Evolutionary conservation across 1,140 invertebrate genomes (phyloP).

Genomic region (Trinorchestia longiramus): DNA sequence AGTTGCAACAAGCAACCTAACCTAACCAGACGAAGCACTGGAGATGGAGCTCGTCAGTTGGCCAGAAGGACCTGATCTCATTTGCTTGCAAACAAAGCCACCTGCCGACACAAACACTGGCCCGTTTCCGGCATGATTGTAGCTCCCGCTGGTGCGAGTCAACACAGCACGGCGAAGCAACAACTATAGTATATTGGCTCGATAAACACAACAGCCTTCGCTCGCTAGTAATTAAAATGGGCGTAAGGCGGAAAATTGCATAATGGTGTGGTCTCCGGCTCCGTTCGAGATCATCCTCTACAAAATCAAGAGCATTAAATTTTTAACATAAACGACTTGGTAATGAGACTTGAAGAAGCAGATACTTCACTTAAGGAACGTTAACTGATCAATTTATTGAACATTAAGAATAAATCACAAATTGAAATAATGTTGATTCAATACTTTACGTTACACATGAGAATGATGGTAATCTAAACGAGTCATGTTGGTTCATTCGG

Average conservation of each 20-base stretch:
- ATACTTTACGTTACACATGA: neutral
- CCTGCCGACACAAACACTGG: conserved; percentile 49
- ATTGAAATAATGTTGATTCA: neutral
- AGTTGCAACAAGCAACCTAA: neutral
- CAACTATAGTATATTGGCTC: neutral
- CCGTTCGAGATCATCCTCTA: neutral
- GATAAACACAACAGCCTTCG: conserved; percentile 29
- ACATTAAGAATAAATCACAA: neutral
- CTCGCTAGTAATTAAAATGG: conserved; percentile 16
- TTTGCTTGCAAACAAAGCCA: conserved; percentile 52
- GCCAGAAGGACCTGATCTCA: conserved; percentile 33
- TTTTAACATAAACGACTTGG: neutral
- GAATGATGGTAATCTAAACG: neutral
- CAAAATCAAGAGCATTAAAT: neutral
- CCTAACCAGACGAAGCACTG: neutral
- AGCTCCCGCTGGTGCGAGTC: neutral
- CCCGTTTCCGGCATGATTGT: conserved; percentile 27
- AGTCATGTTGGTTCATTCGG: neutral
- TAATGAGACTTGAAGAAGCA: neutral
- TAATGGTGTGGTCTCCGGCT: neutral
- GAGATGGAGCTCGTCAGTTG: neutral
- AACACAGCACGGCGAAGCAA: conserved; percentile 6
- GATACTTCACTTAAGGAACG: neutral
- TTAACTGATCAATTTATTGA: neutral
- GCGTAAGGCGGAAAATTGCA: conserved; percentile 8